Percentiles rank a stretch among this genome's conserved stretches.
Evolutionary conservation across 37 sponge, comb jelly and placozoan genomes (phyloP).

Genomic region (Bolinopsis microptera): DNA sequence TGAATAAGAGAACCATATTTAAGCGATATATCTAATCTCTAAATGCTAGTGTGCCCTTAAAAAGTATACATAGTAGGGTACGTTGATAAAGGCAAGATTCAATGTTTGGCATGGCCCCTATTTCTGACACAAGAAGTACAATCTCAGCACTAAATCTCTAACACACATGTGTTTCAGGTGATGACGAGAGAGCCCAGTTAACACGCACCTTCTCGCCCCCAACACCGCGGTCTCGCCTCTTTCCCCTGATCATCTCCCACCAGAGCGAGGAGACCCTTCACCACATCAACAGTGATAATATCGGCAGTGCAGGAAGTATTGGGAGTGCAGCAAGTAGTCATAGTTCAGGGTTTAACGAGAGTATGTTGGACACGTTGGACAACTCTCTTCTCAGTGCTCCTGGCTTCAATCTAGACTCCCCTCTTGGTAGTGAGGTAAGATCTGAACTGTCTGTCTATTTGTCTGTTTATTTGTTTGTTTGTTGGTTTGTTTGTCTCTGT

Average conservation of each 20-base stretch:
- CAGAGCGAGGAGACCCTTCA: slow-evolving; percentile 34
- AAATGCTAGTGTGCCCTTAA: no score
- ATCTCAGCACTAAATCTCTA: neutral
- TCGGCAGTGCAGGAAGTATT: neutral
- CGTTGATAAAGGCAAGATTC: no score
- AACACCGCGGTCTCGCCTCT: neutral
- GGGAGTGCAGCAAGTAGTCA: slow-evolving; percentile 54
- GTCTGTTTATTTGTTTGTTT: no score
- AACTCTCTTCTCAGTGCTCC: neutral
- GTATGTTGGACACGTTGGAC: slow-evolving; percentile 1
- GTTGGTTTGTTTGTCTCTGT: no score
- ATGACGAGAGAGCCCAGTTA: slow-evolving; percentile 37
- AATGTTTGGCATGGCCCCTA: no score
- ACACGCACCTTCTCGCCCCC: slow-evolving; percentile 31
- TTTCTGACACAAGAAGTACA: no score
- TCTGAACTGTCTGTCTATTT: no score
- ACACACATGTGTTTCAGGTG: neutral
- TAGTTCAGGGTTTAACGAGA: slow-evolving; percentile 52
- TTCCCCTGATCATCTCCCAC: neutral
- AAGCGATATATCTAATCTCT: no score
- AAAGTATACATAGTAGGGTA: no score
- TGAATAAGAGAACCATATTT: no score
- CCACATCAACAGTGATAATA: slow-evolving; percentile 3
- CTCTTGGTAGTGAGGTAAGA: slow-evolving; percentile 10
- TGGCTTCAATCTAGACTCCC: slow-evolving; percentile 3